Conservation (phyloP, 1,140 invertebrate species). For the Coelopa frigida region DNA sequence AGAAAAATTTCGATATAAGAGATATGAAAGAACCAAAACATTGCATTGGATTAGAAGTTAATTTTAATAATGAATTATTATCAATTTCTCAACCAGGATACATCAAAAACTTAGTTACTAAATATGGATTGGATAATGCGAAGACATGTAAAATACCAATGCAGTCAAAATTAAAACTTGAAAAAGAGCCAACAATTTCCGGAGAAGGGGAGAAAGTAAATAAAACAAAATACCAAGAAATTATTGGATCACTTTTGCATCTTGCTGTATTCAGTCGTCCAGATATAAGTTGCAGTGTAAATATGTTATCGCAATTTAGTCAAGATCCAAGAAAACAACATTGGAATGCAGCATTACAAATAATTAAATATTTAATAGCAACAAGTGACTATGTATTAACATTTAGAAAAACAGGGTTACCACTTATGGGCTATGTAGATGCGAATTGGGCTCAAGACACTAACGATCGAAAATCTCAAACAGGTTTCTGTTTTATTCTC, state of each 20-base stretch:
- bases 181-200: constrained; percentile 5
- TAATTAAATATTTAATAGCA: no score
- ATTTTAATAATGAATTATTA: no score
- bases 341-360: no score
- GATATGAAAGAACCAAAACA: no score
- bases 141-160: constrained; percentile 20
- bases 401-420: no score
- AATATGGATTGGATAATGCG: constrained; percentile 19
- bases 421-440: neutral
- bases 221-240: constrained; percentile 27
- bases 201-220: constrained; percentile 3
- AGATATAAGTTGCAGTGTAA: constrained; percentile 39
- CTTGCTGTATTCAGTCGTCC: constrained; percentile 33
- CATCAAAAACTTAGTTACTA: constrained; percentile 31
- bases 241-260: constrained; percentile 42
- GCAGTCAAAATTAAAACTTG: constrained; percentile 21
- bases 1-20: no score
- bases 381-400: no score
- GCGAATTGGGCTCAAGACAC: neutral
- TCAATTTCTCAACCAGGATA: no score
- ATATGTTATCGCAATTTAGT: constrained; percentile 12
- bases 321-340: constrained; percentile 3
- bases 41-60: no score
- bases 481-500: constrained; percentile 1
- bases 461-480: constrained; percentile 1